Base-by-base conservation (phyloP, 2,797 vertebrate genomes). In the Falco novaeseelandiae region DNA sequence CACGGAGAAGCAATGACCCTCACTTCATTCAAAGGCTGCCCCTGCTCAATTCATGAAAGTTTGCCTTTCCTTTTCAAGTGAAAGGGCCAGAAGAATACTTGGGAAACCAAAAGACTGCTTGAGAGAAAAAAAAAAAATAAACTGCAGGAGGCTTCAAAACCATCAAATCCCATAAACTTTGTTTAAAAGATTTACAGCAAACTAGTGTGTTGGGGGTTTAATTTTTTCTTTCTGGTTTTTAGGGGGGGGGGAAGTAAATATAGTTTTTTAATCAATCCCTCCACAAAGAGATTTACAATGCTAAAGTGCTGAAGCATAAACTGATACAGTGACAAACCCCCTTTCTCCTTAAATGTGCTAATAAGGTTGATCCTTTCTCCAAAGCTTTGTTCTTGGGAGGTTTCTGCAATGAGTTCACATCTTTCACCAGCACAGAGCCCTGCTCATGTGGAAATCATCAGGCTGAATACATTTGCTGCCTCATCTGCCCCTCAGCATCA, bases 251-350 rank as follows among this genome's bases (percentile, higher is more conserved):
- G 61, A 90, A 92, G 74, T 44, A 96, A 96, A 93, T 91, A 89
- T 2, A 54, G 55, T 71, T 80, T 96, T 95, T 92, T 57, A 94
- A 95, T 80, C 87, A 90, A 49, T 93, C 78, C 71, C 81, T 92
- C 87, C 69, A 85, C 65, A 88, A 87, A 74, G 90, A 95, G 84
- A 95, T 94, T 97, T 96, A 89, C 92, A 93, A 76, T 27, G 0
- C 88, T 93, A 89, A 96, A 82, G 85, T 96, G 94, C 94, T 91
- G 89, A 89, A 94, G 95, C 93, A 92, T 91, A 93, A 94, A 96
- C 91, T 80, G 96, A 97, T 95, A 96, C 96, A 97, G 93, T 97
- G 96, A 91, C 96, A 97, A 97, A 89, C 82, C 69, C 69, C 74
- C 57, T 94, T 94, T 91, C 90, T 96, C 87, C 92, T 93, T 94